Percentiles rank a stretch among this genome's conserved stretches.
Conservation (phyloP, 2,888 invertebrate genomes). For the Phanerotoma sp. region DNA sequence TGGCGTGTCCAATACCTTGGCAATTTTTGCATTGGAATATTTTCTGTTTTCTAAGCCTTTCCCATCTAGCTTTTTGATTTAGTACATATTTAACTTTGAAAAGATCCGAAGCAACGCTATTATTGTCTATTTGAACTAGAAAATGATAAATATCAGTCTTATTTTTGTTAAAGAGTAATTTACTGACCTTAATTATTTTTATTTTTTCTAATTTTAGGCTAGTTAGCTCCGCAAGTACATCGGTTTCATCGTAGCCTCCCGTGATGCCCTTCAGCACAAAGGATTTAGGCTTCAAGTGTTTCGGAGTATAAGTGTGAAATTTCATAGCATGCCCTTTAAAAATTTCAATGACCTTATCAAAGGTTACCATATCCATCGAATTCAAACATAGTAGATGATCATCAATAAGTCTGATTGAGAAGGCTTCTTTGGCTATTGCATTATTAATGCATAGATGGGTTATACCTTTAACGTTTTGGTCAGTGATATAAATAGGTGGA, state of each 20-base stretch:
- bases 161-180: conserved; percentile 8
- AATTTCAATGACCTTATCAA: too few species aligned
- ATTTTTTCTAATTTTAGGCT: background rate
- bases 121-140: background rate
- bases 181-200: conserved; percentile 8
- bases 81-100: background rate
- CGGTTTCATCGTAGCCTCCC: conserved; percentile 6
- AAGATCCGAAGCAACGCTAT: background rate
- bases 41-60: background rate
- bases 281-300: conserved; percentile 4
- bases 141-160: conserved; percentile 1
- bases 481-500: too few species aligned
- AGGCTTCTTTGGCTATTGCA: too few species aligned
- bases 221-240: background rate
- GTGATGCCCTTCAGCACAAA: conserved; percentile 2
- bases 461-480: too few species aligned
- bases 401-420: too few species aligned
- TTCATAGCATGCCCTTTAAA: too few species aligned
- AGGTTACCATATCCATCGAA: too few species aligned
- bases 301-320: conserved; percentile 8
- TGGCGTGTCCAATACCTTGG: background rate
- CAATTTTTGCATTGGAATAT: background rate
- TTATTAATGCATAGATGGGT: too few species aligned
- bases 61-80: conserved; percentile 2
- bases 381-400: too few species aligned